These are phyloP conservation scores for Scomber japonicus DNA, from an alignment of 2,113 vertebrate species.

Conservation along the genomic window DNA sequence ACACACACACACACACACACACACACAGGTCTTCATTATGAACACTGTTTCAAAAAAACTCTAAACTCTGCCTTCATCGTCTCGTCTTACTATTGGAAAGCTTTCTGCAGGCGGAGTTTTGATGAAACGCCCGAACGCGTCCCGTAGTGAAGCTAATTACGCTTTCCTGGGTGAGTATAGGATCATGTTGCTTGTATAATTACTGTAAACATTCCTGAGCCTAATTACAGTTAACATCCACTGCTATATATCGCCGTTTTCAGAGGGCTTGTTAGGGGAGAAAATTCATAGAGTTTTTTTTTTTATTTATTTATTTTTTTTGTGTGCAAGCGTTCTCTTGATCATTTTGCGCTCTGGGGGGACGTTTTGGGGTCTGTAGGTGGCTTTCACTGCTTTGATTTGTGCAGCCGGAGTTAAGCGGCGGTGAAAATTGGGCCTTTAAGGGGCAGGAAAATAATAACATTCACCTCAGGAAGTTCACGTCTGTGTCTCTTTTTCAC, in stretches of 20 bases:
- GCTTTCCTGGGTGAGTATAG: constrained; percentile 16
- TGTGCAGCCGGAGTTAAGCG: not conserved
- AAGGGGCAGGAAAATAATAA: not conserved
- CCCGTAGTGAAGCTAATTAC: constrained; percentile 18
- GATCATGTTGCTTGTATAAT: constrained; percentile 27
- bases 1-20: no score
- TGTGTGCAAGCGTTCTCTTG: constrained; percentile 7
- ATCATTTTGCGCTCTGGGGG: not conserved
- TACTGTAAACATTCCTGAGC: constrained; percentile 42
- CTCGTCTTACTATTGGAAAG: not conserved
- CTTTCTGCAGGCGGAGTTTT: not conserved
- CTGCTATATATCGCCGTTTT: not conserved
- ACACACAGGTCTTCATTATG: not conserved
- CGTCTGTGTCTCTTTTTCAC: not conserved
- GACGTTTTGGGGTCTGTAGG: not conserved
- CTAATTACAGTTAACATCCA: constrained; percentile 28
- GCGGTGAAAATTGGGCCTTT: not conserved
- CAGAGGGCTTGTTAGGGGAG: not conserved
- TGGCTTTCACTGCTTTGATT: constrained; percentile 13
- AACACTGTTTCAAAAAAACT: not conserved
- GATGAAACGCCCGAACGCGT: constrained; percentile 8
- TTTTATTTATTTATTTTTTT: no score
- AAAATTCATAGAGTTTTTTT: constrained; percentile 1
- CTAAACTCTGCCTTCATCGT: not conserved
- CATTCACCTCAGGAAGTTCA: not conserved